These are phyloP conservation scores for Bhutanitis thaidina DNA, from an alignment of 2,888 invertebrate species.

Conservation along the genomic window DNA sequence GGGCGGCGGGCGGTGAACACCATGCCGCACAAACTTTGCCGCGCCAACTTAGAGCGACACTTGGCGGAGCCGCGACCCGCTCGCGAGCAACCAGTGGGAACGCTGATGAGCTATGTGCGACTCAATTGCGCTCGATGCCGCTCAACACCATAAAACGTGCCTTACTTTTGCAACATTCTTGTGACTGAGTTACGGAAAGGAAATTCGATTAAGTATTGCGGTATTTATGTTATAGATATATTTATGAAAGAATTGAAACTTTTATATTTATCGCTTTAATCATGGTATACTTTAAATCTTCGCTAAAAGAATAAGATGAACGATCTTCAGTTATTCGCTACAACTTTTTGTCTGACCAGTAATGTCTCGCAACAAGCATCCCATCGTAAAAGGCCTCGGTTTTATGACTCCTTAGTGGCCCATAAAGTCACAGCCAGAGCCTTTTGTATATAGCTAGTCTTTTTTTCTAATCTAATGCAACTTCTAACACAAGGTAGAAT, in stretches of 20 bases:
- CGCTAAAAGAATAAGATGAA: background rate
- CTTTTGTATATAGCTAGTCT: background rate
- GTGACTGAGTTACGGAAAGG: background rate
- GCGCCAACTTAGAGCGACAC: slow-evolving; percentile 60
- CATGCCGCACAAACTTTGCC: slow-evolving; percentile 59
- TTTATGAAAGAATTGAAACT: too few species aligned
- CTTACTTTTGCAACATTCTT: background rate
- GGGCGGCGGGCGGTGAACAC: slow-evolving; percentile 43
- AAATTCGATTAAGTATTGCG: background rate
- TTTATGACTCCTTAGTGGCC: slow-evolving; percentile 16
- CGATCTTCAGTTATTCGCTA: slow-evolving; percentile 6
- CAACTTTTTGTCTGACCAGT: slow-evolving; percentile 1
- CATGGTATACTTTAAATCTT: too few species aligned
- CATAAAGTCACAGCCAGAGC: slow-evolving; percentile 12
- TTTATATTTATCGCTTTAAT: too few species aligned
- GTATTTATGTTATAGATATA: too few species aligned
- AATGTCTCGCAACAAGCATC: slow-evolving; percentile 4
- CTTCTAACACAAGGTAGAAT: background rate
- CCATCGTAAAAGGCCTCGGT: slow-evolving; percentile 7
- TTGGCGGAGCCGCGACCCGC: slow-evolving; percentile 38
- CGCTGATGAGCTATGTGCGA: slow-evolving; percentile 25
- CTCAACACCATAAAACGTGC: background rate
- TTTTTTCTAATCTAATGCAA: slow-evolving; percentile 5
- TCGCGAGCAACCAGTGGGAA: slow-evolving; percentile 66
- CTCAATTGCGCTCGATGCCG: slow-evolving; percentile 1